Conservation (phyloP, 2,113 vertebrate species). For the Emydura subglobosa region DNA sequence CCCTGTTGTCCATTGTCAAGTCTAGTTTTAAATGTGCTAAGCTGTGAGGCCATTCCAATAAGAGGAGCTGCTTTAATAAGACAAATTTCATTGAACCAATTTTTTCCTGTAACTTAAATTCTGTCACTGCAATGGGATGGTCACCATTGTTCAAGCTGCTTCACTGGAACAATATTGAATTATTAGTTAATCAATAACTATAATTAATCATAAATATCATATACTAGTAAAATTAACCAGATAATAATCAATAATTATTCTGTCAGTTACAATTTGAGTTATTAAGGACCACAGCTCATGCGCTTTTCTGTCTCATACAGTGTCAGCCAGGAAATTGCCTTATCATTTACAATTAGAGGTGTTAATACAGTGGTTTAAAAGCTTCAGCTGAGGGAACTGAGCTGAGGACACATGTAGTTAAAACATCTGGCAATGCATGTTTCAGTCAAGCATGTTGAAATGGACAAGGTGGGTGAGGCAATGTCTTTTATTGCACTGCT, state of each 20-base stretch:
- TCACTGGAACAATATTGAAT: slow-evolving; percentile 23
- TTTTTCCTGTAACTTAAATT: slow-evolving; percentile 34
- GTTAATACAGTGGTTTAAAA: not conserved
- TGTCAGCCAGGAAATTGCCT: not conserved
- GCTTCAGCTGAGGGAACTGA: not conserved
- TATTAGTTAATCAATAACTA: too few relatives aligned
- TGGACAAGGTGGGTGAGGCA: not conserved
- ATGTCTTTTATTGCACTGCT: not conserved
- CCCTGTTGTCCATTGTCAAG: not conserved
- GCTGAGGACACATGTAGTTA: not conserved
- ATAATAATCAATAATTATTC: slow-evolving; percentile 3
- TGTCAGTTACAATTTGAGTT: slow-evolving; percentile 33
- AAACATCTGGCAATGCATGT: not conserved
- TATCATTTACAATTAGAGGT: slow-evolving; percentile 16
- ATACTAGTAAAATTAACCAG: too few relatives aligned
- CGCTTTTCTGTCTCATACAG: not conserved
- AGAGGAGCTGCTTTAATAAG: not conserved
- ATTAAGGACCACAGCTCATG: not conserved
- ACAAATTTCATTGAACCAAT: slow-evolving; percentile 37
- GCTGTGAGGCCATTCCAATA: not conserved
- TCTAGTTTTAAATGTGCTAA: slow-evolving; percentile 7
- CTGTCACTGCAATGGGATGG: slow-evolving; percentile 16
- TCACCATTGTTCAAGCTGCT: slow-evolving; percentile 24
- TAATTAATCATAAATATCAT: too few relatives aligned
- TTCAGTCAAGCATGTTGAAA: not conserved